Conservation (phyloP, 2,888 invertebrate genomes). For the Biston betularia region DNA sequence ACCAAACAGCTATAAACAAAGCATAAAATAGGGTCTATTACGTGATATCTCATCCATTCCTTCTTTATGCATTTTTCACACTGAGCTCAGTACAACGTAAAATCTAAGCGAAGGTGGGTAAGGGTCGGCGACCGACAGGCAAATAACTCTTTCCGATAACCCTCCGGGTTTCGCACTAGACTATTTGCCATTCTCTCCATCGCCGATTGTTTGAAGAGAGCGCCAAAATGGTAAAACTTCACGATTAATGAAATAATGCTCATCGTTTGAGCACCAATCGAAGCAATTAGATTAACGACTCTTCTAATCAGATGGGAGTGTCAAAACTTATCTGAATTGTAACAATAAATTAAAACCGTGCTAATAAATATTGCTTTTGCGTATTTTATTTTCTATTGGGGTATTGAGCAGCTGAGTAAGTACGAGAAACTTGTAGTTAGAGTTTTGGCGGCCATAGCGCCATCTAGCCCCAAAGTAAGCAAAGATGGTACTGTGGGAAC, state of each 20-base stretch:
- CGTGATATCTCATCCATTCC: conserved; percentile 20
- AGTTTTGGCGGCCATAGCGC: too few species aligned
- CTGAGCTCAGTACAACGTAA: conserved; percentile 31
- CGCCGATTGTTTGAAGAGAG: conserved; percentile 52
- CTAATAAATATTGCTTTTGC: not conserved
- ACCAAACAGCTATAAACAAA: conserved; percentile 20
- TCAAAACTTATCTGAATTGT: conserved; percentile 9
- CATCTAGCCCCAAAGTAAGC: too few species aligned
- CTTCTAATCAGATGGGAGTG: conserved; percentile 14
- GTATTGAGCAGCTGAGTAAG: too few species aligned
- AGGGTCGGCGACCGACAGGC: conserved; percentile 51
- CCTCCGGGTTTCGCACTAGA: conserved; percentile 58
- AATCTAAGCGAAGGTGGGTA: conserved; percentile 40
- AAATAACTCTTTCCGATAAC: conserved; percentile 59
- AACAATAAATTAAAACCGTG: conserved; percentile 1
- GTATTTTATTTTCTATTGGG: not conserved
- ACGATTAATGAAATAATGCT: conserved; percentile 39
- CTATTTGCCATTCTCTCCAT: conserved; percentile 68
- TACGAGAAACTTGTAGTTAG: too few species aligned
- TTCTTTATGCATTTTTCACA: conserved; percentile 33
- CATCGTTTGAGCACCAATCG: conserved; percentile 24
- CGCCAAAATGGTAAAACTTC: conserved; percentile 43
- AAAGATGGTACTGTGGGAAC: too few species aligned
- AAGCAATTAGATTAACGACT: conserved; percentile 30
- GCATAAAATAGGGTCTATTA: conserved; percentile 9